Evolutionary conservation across 2,797 vertebrate genomes (phyloP).

Genomic region (Gastrophryne carolinensis): DNA sequence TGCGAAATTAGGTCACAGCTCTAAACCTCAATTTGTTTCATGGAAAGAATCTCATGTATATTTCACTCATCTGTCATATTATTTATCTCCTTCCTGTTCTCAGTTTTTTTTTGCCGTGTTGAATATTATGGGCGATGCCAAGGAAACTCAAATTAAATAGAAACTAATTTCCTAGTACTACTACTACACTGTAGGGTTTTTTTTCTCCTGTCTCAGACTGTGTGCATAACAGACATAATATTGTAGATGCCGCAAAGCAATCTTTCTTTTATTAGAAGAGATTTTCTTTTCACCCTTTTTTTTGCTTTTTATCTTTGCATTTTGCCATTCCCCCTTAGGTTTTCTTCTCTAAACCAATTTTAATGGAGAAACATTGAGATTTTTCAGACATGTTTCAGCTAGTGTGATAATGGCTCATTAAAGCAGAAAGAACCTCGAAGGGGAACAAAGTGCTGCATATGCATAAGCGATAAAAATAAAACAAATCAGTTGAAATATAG

Average conservation of each 20-base stretch:
- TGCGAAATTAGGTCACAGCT: conserved; percentile 41
- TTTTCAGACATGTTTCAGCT: conserved; percentile 52
- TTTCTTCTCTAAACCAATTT: conserved; percentile 52
- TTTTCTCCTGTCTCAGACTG: conserved; percentile 1
- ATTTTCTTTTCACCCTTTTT: conserved; percentile 25
- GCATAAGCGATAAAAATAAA: conserved; percentile 53
- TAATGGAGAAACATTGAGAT: conserved; percentile 51
- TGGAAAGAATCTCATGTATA: conserved; percentile 38
- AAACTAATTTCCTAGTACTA: conserved; percentile 28
- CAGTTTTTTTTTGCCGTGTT: conserved; percentile 41
- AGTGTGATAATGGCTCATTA: conserved; percentile 52
- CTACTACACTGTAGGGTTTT: conserved; percentile 25
- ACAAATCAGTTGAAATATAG: conserved; percentile 52
- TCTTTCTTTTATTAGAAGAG: conserved; percentile 49
- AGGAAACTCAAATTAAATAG: conserved; percentile 36
- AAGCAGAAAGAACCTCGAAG: conserved; percentile 52
- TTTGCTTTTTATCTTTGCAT: conserved; percentile 44
- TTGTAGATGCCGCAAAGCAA: conserved; percentile 45
- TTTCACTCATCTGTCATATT: conserved; percentile 43
- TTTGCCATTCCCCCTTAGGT: conserved; percentile 48
- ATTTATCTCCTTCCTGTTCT: conserved; percentile 22
- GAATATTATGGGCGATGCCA: conserved; percentile 28
- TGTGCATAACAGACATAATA: conserved; percentile 44
- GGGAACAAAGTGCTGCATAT: conserved; percentile 48
- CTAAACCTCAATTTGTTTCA: conserved; percentile 47